A percentile compares a stretch with the other conserved stretches of the same genome.
phyloP scores from a whole-genome alignment of 2,797 vertebrate genomes.

The Orestias chungarensis region DNA sequence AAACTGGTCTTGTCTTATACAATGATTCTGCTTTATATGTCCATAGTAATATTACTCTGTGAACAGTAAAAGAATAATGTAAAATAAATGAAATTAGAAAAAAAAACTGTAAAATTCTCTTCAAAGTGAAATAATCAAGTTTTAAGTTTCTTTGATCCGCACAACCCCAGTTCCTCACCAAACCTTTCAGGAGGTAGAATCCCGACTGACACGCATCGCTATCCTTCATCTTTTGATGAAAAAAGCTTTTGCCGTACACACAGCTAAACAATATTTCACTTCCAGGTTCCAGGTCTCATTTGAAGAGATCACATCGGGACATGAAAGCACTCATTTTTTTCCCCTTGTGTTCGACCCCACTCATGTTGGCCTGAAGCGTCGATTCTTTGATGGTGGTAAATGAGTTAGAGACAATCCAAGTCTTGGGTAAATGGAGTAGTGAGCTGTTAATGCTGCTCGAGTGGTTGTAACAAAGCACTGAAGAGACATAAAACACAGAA shows the following conservation, averaged over 20 bases:
- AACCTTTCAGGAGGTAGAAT: slow-evolving; percentile 73
- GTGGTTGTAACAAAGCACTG: slow-evolving; percentile 81
- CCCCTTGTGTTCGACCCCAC: slow-evolving; percentile 73
- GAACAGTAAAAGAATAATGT: slow-evolving; percentile 18
- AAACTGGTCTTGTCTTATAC: background rate
- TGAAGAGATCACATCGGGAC: slow-evolving; percentile 82
- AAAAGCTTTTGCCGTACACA: slow-evolving; percentile 68
- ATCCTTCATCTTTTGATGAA: slow-evolving; percentile 80
- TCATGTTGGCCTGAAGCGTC: slow-evolving; percentile 79
- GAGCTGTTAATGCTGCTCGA: slow-evolving; percentile 86
- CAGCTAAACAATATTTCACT: slow-evolving; percentile 76
- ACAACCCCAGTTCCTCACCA: slow-evolving; percentile 70
- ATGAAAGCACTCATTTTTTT: slow-evolving; percentile 79
- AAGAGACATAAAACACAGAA: slow-evolving; percentile 77
- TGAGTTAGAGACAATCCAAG: slow-evolving; percentile 85
- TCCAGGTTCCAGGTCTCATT: slow-evolving; percentile 79
- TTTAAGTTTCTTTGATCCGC: slow-evolving; percentile 76
- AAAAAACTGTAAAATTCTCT: slow-evolving; percentile 36
- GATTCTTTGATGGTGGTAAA: slow-evolving; percentile 83
- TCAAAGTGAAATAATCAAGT: slow-evolving; percentile 69
- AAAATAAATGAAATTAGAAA: slow-evolving; percentile 36
- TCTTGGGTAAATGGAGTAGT: slow-evolving; percentile 82
- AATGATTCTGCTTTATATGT: slow-evolving; percentile 21
- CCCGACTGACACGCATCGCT: slow-evolving; percentile 58
- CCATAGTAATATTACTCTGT: slow-evolving; percentile 23